Evolutionary conservation across 2,888 invertebrate genomes (phyloP).

Genomic region (Ischnura elegans): DNA sequence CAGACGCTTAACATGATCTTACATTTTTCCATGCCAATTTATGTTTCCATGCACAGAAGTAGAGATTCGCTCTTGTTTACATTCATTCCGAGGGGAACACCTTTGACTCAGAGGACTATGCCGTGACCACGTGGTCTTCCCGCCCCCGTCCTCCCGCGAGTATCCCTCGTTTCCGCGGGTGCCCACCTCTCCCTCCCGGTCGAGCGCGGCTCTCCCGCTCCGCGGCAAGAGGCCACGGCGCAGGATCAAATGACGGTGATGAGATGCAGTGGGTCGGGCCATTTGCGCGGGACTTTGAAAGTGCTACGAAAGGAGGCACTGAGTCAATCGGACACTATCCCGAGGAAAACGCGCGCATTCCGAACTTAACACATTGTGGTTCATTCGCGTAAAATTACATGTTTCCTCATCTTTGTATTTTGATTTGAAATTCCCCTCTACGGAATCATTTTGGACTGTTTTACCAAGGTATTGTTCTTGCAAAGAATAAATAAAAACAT

Average conservation of each 20-base stretch:
- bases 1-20: no score
- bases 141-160: background rate
- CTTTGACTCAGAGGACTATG: background rate
- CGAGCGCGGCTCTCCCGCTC: background rate
- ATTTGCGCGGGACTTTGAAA: background rate
- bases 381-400: no score
- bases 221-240: background rate
- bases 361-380: no score
- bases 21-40: no score
- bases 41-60: no score
- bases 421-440: no score
- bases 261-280: conserved; percentile 5
- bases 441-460: no score
- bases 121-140: background rate
- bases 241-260: conserved; percentile 12
- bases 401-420: no score
- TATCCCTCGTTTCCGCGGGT: background rate
- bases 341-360: background rate
- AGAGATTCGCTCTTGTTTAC: no score
- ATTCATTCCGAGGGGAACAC: no score
- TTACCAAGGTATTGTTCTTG: no score
- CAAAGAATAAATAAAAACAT: no score
- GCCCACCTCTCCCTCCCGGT: background rate
- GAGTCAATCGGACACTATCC: background rate
- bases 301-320: background rate